Conservation (phyloP, 2,797 vertebrate genomes). For the Notamacropus eugenii region DNA sequence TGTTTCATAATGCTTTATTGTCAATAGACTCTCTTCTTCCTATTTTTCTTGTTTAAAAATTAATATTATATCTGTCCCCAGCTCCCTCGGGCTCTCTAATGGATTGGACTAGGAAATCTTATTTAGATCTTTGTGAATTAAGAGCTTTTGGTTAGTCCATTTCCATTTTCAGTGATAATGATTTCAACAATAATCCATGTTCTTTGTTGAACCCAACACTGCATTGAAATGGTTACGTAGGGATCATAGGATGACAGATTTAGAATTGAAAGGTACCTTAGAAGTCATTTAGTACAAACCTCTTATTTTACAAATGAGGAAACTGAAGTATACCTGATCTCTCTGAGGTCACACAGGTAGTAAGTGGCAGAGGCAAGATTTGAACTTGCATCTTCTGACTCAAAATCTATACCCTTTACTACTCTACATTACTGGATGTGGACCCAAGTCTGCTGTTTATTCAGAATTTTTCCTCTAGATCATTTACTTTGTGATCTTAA, state of each 20-base stretch:
- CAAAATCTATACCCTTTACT: neutral
- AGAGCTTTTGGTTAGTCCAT: slow-evolving; percentile 3
- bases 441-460: neutral
- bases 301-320: neutral
- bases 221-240: neutral
- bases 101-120: neutral
- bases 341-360: neutral
- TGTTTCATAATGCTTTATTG: slow-evolving; percentile 37
- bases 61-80: neutral
- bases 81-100: neutral
- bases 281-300: neutral
- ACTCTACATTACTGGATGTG: neutral
- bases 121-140: neutral
- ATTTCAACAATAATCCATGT: slow-evolving; percentile 33
- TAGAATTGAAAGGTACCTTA: neutral
- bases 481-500: neutral
- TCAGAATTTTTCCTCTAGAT: neutral
- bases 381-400: neutral
- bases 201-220: slow-evolving; percentile 57
- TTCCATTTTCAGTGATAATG: slow-evolving; percentile 31
- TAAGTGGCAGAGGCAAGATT: neutral
- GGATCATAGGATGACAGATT: neutral
- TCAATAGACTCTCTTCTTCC: slow-evolving; percentile 5
- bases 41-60: slow-evolving; percentile 1
- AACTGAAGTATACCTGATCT: neutral